These are phyloP conservation scores for Plecturocebus donacophilus DNA, from an alignment of 2,113 vertebrate genomes.

Conservation along the genomic window DNA sequence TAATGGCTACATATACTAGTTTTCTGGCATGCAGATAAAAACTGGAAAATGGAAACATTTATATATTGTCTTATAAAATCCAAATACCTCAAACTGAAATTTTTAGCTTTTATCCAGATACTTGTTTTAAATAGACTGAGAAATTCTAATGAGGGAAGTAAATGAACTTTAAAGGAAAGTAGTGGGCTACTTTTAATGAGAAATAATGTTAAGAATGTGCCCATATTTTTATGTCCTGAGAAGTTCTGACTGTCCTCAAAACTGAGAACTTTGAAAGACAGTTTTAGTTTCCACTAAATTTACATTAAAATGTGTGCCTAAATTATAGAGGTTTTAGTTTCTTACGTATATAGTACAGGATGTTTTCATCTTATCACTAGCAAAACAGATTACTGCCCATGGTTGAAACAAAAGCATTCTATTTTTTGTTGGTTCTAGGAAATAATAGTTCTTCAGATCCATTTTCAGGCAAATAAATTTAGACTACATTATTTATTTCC, in stretches of 20 bases:
- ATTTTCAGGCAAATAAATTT: constrained; percentile 50
- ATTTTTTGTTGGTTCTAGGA: constrained; percentile 38
- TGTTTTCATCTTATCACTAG: neutral
- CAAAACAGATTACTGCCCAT: neutral
- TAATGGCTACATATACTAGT: neutral
- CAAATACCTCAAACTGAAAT: neutral
- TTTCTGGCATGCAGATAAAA: constrained; percentile 25
- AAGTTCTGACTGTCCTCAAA: neutral
- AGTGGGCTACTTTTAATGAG: constrained; percentile 12
- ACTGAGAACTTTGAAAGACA: neutral
- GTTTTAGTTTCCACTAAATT: constrained; percentile 15
- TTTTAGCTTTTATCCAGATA: neutral
- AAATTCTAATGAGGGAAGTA: neutral
- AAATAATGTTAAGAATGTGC: neutral
- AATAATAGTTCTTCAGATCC: constrained; percentile 25
- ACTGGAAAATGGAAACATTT: neutral
- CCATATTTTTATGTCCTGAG: constrained; percentile 2
- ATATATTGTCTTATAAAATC: neutral
- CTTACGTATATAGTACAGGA: neutral
- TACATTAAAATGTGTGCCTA: neutral
- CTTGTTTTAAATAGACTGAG: constrained; percentile 27
- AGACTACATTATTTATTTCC: constrained; percentile 19
- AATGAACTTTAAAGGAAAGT: neutral
- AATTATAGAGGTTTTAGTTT: neutral
- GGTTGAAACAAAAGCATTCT: neutral